phyloP scores from a whole-genome alignment of 2,113 vertebrate genomes.

The Brachypteracias leptosomus region DNA sequence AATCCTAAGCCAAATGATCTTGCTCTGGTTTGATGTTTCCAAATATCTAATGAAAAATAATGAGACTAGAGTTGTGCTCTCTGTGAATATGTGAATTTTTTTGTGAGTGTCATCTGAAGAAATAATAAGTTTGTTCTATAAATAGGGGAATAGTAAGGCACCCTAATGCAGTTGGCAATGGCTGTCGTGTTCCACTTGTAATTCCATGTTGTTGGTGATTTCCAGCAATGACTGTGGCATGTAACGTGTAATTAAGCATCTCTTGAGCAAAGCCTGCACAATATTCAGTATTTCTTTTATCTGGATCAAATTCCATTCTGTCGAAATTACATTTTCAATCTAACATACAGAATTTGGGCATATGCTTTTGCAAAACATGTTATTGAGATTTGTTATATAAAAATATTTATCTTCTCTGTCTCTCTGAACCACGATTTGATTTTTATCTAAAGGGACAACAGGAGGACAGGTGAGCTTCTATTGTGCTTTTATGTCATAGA shows the following conservation, averaged over 20 bases:
- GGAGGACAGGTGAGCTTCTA: background rate
- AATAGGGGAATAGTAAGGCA: background rate
- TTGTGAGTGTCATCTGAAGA: background rate
- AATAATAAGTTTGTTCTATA: background rate
- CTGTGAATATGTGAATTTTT: background rate
- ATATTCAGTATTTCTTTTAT: background rate
- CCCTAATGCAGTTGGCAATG: background rate
- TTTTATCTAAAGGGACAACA: background rate
- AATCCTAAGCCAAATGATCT: background rate
- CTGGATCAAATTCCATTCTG: background rate
- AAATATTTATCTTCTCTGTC: background rate
- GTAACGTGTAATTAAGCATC: background rate
- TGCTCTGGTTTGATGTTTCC: background rate
- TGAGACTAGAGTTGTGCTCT: fast-evolving
- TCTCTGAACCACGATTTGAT: background rate
- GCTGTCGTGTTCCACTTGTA: background rate
- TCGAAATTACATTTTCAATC: background rate
- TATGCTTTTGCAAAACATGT: background rate
- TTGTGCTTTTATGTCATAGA: background rate
- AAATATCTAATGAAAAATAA: background rate
- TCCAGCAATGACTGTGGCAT: background rate
- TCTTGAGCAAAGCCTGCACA: background rate
- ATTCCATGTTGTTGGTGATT: background rate
- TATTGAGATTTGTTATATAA: background rate
- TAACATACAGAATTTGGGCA: background rate